Percentiles rank a stretch among this genome's conserved stretches.
phyloP scores from a whole-genome alignment of 2,888 invertebrate species.

The Malacosoma neustria region DNA sequence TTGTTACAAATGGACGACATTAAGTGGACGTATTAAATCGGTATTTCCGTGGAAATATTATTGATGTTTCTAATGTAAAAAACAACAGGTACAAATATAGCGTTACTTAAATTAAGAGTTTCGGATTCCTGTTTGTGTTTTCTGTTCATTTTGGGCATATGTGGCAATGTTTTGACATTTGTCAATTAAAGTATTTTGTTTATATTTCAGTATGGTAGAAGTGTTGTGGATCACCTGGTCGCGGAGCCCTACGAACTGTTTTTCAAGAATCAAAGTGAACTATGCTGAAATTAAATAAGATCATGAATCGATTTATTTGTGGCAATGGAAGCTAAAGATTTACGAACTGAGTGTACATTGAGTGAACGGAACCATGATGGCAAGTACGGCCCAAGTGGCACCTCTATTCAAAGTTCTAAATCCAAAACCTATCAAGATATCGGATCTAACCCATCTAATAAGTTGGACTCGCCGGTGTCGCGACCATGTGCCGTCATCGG shows the following conservation, averaged over 20 bases:
- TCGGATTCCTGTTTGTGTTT: background rate
- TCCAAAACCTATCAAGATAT: constrained; percentile 54
- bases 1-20: constrained; percentile 44
- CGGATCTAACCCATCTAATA: constrained; percentile 50
- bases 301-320: constrained; percentile 31
- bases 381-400: constrained; percentile 47
- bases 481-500: constrained; percentile 71
- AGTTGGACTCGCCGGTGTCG: constrained; percentile 48
- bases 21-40: constrained; percentile 61
- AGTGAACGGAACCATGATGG: constrained; percentile 54
- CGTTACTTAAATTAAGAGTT: too few relatives aligned
- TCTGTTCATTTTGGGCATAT: constrained; percentile 28
- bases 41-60: constrained; percentile 71
- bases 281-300: constrained; percentile 39
- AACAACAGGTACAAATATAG: constrained; percentile 26
- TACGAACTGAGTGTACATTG: constrained; percentile 45
- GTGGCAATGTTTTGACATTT: constrained; percentile 73
- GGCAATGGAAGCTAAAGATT: constrained; percentile 68
- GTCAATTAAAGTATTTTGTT: constrained; percentile 63
- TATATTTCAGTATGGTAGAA: constrained; percentile 61
- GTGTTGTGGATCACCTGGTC: constrained; percentile 23
- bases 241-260: constrained; percentile 17
- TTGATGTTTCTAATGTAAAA: constrained; percentile 48
- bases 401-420: constrained; percentile 39
- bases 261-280: constrained; percentile 23